Conservation (phyloP, 2,113 vertebrate species). For the Probosciger aterrimus region DNA sequence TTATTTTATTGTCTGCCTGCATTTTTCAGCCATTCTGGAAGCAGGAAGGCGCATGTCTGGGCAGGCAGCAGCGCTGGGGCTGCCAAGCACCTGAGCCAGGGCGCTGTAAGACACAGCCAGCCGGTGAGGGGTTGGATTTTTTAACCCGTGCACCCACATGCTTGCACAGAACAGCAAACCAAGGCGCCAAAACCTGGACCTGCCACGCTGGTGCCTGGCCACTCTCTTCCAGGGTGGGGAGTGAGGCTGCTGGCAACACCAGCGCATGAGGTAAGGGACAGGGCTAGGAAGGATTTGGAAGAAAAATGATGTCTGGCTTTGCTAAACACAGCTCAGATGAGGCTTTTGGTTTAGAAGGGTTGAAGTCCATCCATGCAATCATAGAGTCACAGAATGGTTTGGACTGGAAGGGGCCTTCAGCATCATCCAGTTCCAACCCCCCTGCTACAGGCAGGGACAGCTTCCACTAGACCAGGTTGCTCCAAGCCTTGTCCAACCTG, state of each 20-base stretch:
- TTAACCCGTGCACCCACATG: background rate
- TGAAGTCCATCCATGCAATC: background rate
- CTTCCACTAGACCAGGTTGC: background rate
- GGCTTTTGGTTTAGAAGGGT: background rate
- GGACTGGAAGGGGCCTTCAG: background rate
- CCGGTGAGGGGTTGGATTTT: background rate
- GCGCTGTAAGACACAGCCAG: background rate
- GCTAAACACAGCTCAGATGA: background rate
- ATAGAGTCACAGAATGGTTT: background rate
- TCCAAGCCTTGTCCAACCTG: too few species aligned
- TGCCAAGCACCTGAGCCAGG: background rate
- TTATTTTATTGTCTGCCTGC: background rate
- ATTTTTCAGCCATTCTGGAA: background rate
- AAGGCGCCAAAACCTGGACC: background rate
- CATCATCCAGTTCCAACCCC: background rate
- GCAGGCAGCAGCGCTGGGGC: background rate
- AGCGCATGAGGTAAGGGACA: accelerated
- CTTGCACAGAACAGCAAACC: background rate
- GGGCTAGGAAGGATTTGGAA: background rate
- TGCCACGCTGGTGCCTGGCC: accelerated
- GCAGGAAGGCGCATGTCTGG: background rate
- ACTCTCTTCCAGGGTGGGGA: background rate
- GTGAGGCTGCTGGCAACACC: background rate
- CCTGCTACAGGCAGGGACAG: background rate
- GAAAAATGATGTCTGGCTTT: background rate